Evolutionary conservation across 2,888 invertebrate species (phyloP).

Genomic region (Microplitis manilae): DNA sequence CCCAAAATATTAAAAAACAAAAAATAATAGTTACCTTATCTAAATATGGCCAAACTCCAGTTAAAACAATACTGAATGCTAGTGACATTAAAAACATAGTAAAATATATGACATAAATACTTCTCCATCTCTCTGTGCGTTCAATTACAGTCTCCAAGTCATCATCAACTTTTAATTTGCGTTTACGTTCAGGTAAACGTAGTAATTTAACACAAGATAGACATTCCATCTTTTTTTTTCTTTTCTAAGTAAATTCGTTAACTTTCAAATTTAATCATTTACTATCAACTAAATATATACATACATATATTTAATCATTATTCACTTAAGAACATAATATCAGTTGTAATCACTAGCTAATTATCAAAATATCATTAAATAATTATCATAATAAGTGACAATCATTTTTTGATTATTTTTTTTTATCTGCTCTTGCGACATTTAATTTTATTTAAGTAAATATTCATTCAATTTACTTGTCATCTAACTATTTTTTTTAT

Average conservation of each 20-base stretch:
- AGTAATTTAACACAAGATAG: not conserved
- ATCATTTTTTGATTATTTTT: not conserved
- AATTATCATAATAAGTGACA: not conserved
- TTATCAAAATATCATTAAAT: not conserved
- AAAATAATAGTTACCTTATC: slow-evolving; percentile 78
- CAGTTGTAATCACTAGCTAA: not conserved
- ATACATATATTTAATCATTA: not conserved
- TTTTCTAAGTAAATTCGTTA: too few species aligned
- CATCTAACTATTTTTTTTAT: not conserved
- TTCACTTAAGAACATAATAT: not conserved
- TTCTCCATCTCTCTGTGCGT: slow-evolving; percentile 82
- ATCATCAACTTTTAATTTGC: slow-evolving; percentile 56
- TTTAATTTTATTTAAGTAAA: not conserved
- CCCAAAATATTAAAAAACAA: too few species aligned
- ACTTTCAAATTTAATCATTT: too few species aligned
- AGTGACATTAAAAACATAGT: slow-evolving; percentile 92
- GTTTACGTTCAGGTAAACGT: not conserved
- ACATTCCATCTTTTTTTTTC: not conserved
- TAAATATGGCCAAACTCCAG: slow-evolving; percentile 91
- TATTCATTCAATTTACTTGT: not conserved
- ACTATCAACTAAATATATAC: not conserved
- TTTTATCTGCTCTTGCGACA: not conserved
- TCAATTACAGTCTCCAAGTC: slow-evolving; percentile 80
- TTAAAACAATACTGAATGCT: slow-evolving; percentile 89
- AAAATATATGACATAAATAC: slow-evolving; percentile 87